These are phyloP conservation scores for Diarsia rubi DNA, from an alignment of 2,888 invertebrate genomes.

Conservation along the genomic window DNA sequence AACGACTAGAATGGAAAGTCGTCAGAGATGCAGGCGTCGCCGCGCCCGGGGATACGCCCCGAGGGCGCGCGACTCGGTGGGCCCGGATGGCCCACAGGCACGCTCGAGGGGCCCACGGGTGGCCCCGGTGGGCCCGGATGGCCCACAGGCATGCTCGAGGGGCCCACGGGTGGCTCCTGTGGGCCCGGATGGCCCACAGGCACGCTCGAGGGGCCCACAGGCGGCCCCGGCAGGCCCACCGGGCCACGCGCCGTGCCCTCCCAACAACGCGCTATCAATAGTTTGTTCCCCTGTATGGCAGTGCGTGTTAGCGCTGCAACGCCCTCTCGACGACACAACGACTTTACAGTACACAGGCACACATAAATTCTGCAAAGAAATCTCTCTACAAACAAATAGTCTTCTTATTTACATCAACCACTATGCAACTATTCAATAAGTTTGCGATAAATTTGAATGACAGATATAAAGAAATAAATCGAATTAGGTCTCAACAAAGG, in stretches of 20 bases:
- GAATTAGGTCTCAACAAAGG: slow-evolving; percentile 88
- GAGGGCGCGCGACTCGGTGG: slow-evolving; percentile 7
- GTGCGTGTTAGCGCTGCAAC: slow-evolving; percentile 63
- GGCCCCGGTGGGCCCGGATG: neutral
- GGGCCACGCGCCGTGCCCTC: slow-evolving; percentile 25
- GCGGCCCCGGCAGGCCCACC: neutral
- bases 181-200: neutral
- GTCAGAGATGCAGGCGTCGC: slow-evolving; percentile 59
- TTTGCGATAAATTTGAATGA: slow-evolving; percentile 84
- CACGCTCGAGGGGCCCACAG: neutral
- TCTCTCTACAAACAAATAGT: slow-evolving; percentile 81
- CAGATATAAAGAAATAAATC: slow-evolving; percentile 84
- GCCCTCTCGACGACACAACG: slow-evolving; percentile 72
- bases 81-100: neutral
- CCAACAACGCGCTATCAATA: slow-evolving; percentile 43
- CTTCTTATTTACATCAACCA: slow-evolving; percentile 85
- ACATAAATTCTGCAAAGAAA: slow-evolving; percentile 85
- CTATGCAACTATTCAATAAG: slow-evolving; percentile 86
- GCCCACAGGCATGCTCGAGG: neutral
- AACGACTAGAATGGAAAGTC: slow-evolving; percentile 82
- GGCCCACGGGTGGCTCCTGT: neutral
- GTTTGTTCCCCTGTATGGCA: slow-evolving; percentile 62
- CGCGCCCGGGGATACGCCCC: slow-evolving; percentile 51
- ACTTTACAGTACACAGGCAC: slow-evolving; percentile 84
- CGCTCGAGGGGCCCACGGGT: too few species aligned